Base-by-base conservation (phyloP, 2,113 vertebrate species). In the Istiophorus platypterus region DNA sequence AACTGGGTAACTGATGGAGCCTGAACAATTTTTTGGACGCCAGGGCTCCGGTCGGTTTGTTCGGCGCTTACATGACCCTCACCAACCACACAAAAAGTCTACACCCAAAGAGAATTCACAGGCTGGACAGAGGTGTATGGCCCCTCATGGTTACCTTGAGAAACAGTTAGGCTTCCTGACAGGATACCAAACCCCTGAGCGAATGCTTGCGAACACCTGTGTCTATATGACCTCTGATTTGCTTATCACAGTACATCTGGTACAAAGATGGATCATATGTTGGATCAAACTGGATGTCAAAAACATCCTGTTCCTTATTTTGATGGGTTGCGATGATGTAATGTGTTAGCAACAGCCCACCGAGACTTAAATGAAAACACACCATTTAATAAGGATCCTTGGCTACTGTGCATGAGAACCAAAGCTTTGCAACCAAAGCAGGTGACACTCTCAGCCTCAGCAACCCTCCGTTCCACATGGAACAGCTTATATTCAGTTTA, bases 401-500 rank as follows among this genome's bases (percentile, higher is more conserved):
- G 78, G 72, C 75, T 79, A 81, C 84, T 64, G 72, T 82, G 54
- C 82, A 68, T 64, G 58, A 61, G 80, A 90, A 87, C 66, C 59
- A 65, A 87, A 75, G 61, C 62, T 59, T 57, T 77, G 12, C 76
- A 84, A 79, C 67, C 78, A 59, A 68, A 82, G 78, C 85, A 81
- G 86, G 85, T 80, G 88, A 90, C 79, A 89, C 29, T 72, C 27
- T 54, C 64, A 69, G 57, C 73, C 65, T 56, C 72, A 39, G 45
- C 45, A 74, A 68, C 49, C 65, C 71, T 80, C 52, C 54, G 14
- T 57, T 52, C 78, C 84, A 85, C 81, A 86, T 91, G 88, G 89
- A 88, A 88, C 62, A 61, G 86, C 78, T 91, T 89, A 82, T 54
- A 78, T 63, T 68, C 15, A 13, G 20, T 29, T 27, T 57, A 34